Conservation (phyloP, 2,113 vertebrate species). For the Tragelaphus scriptus region DNA sequence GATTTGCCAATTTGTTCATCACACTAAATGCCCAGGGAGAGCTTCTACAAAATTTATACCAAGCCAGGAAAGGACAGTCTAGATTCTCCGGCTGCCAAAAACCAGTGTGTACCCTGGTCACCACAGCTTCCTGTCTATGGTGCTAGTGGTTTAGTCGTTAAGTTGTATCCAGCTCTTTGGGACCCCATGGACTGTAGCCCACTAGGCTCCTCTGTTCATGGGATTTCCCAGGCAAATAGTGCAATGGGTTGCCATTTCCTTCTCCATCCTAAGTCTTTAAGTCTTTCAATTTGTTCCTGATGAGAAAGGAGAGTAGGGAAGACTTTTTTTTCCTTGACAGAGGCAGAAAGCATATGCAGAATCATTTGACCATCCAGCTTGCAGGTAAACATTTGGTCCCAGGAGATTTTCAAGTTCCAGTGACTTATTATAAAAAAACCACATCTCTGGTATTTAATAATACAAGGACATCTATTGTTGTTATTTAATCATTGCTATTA, state of each 20-base stretch:
- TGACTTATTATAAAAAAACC: background rate
- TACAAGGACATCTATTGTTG: background rate
- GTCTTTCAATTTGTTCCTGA: background rate
- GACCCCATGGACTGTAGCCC: background rate
- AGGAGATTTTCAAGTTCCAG: background rate
- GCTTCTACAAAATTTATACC: background rate
- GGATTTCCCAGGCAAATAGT: background rate
- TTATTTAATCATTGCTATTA: conserved; percentile 37
- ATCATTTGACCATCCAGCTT: background rate
- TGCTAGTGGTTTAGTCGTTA: background rate
- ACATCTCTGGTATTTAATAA: background rate
- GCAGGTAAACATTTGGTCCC: background rate
- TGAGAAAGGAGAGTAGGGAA: background rate
- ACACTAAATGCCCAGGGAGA: background rate
- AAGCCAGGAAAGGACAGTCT: background rate
- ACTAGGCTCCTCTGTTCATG: background rate
- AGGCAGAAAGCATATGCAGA: background rate
- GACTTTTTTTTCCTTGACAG: background rate
- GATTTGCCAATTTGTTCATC: background rate
- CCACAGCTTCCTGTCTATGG: background rate
- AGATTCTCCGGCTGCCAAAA: background rate
- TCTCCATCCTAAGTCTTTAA: background rate
- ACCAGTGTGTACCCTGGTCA: background rate
- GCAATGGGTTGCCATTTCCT: background rate
- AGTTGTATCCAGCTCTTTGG: background rate